phyloP scores from a whole-genome alignment of 2,797 vertebrate genomes.

The Microctenopoma stevenorrisi region DNA sequence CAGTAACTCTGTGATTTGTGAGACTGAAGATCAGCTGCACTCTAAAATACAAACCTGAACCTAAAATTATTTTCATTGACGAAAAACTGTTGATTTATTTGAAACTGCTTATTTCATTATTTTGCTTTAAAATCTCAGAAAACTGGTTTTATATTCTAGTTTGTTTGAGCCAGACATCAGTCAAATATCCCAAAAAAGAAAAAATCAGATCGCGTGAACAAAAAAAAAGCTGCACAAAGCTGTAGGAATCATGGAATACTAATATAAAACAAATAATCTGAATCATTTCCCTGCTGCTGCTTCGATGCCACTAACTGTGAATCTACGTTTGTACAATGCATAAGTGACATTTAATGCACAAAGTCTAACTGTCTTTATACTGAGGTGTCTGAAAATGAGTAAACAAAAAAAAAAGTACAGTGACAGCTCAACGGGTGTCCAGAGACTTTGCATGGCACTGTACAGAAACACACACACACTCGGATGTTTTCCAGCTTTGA shows the following conservation, averaged over 20 bases:
- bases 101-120: too few species aligned
- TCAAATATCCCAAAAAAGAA: background rate
- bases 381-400: background rate
- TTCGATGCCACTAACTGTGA: too few species aligned
- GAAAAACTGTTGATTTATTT: background rate
- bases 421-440: conserved; percentile 24
- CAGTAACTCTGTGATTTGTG: background rate
- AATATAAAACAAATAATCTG: too few species aligned
- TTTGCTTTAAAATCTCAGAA: too few species aligned
- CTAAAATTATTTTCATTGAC: background rate
- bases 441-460: conserved; percentile 16
- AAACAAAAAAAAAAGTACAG: background rate
- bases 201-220: background rate
- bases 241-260: too few species aligned
- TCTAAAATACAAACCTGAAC: background rate
- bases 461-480: background rate
- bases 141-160: too few species aligned
- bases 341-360: background rate
- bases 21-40: background rate
- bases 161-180: too few species aligned
- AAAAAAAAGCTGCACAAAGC: background rate
- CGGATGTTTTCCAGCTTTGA: conserved; percentile 1
- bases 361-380: background rate
- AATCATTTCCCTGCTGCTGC: too few species aligned
- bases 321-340: background rate